Evolutionary conservation across 2,797 vertebrate genomes (phyloP).

Genomic region (Xiphophorus birchmanni): DNA sequence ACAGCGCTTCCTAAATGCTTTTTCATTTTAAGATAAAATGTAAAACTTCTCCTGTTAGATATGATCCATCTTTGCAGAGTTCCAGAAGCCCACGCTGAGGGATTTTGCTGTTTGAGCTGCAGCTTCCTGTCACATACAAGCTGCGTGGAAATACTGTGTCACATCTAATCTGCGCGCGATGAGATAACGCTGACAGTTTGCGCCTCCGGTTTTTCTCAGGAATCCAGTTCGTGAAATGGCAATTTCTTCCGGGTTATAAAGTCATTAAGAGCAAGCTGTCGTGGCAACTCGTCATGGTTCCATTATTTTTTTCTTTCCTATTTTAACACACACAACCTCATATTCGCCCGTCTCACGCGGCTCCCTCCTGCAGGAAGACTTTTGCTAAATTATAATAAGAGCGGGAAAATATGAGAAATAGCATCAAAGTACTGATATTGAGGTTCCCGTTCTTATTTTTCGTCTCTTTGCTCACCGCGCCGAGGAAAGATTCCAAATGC

Average conservation of each 20-base stretch:
- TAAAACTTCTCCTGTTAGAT: not conserved
- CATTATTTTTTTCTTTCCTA: not conserved
- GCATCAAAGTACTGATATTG: not conserved
- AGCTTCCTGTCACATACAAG: conserved; percentile 1
- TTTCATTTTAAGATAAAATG: not conserved
- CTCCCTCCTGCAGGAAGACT: not conserved
- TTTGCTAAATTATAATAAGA: not conserved
- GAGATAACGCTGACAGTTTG: not conserved
- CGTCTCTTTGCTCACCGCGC: not conserved
- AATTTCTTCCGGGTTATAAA: not conserved
- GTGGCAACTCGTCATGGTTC: not conserved
- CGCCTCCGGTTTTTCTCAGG: not conserved
- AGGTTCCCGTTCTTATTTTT: not conserved
- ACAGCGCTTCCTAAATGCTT: not conserved
- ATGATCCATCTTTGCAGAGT: not conserved
- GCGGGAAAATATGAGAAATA: not conserved
- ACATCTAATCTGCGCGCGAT: not conserved
- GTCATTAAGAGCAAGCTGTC: not conserved
- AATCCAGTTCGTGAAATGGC: not conserved
- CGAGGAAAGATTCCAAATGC: not conserved
- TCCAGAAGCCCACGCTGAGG: not conserved
- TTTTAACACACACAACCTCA: not conserved
- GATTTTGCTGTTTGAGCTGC: not conserved
- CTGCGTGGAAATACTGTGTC: not conserved
- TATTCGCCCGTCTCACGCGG: not conserved